Percentiles rank a stretch among this genome's conserved stretches.
Conservation (phyloP, 2,113 vertebrate genomes). For the crab-eating macaque (Macaca fascicularis) region T2T-MFA8v1.1 NC_088386.1:67234001-67234500, state of each 20-base stretch:
- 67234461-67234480: background rate
- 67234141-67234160: background rate
- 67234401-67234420: background rate
- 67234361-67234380: background rate
- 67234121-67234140: background rate
- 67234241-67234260: background rate
- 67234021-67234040: background rate
- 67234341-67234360: background rate
- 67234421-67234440: background rate
- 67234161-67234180: background rate
- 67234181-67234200: background rate
- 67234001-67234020: background rate
- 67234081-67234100: background rate
- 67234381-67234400: background rate
- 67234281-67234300: background rate
- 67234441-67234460: background rate
- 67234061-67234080: background rate
- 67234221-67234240: background rate
- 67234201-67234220: background rate
- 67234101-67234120: background rate
- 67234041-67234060: background rate
- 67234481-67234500: background rate
- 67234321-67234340: background rate
- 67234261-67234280: background rate
- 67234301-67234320: slow-evolving; percentile 35